Evolutionary conservation across 2,888 invertebrate species (phyloP).

Genomic region (Hirtodrosophila trivittata): DNA sequence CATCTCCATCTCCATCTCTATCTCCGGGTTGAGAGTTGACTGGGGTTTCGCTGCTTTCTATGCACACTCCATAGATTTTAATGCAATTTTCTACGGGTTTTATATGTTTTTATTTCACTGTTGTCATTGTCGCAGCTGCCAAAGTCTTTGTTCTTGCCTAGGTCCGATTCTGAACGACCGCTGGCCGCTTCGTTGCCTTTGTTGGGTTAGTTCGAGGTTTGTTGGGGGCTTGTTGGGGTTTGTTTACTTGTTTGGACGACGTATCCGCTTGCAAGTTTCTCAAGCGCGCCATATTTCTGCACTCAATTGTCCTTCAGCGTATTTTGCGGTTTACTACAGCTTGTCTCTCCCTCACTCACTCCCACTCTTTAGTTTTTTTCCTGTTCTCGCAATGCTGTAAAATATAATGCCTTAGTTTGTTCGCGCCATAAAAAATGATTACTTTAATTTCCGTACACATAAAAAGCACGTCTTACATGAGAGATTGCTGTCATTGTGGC

Average conservation of each 20-base stretch:
- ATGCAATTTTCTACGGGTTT: constrained; percentile 76
- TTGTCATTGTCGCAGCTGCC: constrained; percentile 79
- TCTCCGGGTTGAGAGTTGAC: neutral
- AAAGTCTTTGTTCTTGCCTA: constrained; percentile 74
- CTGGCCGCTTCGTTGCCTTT: constrained; percentile 31
- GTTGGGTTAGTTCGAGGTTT: constrained; percentile 2
- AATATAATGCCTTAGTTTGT: constrained; percentile 79
- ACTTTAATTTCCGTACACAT: constrained; percentile 77
- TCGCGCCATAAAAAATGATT: constrained; percentile 78
- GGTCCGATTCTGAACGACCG: constrained; percentile 45
- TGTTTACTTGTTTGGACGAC: constrained; percentile 54
- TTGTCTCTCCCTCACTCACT: neutral
- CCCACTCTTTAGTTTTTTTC: neutral
- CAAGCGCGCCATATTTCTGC: constrained; percentile 69
- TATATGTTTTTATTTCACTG: constrained; percentile 72
- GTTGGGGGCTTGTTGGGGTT: constrained; percentile 25
- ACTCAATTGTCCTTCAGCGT: constrained; percentile 77
- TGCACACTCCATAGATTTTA: constrained; percentile 80
- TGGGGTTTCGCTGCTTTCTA: constrained; percentile 53
- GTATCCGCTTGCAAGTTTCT: constrained; percentile 65
- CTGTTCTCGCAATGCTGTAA: constrained; percentile 47
- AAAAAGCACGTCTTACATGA: constrained; percentile 75
- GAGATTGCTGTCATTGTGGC: constrained; percentile 70
- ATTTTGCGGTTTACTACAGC: constrained; percentile 60
- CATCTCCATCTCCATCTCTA: neutral